Evolutionary conservation across 2,888 invertebrate species (phyloP), one percentile per base, ranked within the genome.

Genomic region (Pasiphila rectangulata): DNA sequence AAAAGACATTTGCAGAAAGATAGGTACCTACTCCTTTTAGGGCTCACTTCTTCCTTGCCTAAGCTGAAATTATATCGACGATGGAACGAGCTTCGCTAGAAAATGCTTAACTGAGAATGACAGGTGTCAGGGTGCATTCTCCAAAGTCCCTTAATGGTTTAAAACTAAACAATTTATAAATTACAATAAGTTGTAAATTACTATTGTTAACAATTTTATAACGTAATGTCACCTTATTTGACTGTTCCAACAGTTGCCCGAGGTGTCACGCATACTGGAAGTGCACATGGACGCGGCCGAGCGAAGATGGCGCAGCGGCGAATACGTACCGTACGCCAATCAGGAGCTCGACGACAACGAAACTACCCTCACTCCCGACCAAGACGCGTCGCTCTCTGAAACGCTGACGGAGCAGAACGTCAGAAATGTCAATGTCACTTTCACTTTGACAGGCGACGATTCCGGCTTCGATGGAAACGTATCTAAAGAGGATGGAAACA

Each of bases 211-310:
- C n/a, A n/a, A n/a, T n/a, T n/a, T n/a, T n/a, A n/a, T n/a, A n/a
- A n/a, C n/a, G n/a, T n/a, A n/a, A n/a, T n/a, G n/a, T n/a, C n/a
- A n/a, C n/a, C n/a, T n/a, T n/a, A n/a, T n/a, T n/a, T n/a, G n/a
- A n/a, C 4, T 38, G 5, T 4, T 32, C 36, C 41, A 41, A n/a
- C 54, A 89, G 88, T 57, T 88, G 0, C 82, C 86, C 2, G 86
- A 83, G 64, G 86, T 84, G 6, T 87, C 87, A 0, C 72, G 72
- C 1, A 74, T 86, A 3, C 57, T 88, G 1, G 81, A 85, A 59
- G 79, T 66, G 0, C 84, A 83, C 51, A 83, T 88, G 66, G 75
- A 74, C 9, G 73, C 68, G 7, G 78, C 80, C 0, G 84, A 83
- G 47, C 75, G 77, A 46, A 64, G 75, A 44, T 78, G 80, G 75